These are phyloP conservation scores for Lethocerus indicus DNA, from an alignment of 1,140 invertebrate genomes.

Conservation along the genomic window DNA sequence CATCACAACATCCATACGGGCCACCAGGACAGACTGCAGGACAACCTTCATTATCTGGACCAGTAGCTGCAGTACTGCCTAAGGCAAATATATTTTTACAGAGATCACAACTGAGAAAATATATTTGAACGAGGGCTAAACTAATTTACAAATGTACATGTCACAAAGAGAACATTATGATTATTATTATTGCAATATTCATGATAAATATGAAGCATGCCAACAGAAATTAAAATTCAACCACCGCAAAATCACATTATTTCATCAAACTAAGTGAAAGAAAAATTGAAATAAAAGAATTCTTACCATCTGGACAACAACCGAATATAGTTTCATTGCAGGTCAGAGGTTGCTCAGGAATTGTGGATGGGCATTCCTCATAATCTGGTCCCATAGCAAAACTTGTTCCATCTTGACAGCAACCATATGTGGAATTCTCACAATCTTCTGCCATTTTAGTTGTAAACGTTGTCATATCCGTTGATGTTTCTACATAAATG, in stretches of 20 bases:
- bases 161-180: neutral
- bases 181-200: neutral
- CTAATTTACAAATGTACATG: neutral
- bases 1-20: conserved; percentile 77
- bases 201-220: neutral
- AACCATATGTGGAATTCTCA: conserved; percentile 31
- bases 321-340: conserved; percentile 41
- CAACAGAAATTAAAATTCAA: neutral
- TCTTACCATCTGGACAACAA: conserved; percentile 56
- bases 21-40: conserved; percentile 44
- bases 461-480: neutral
- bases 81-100: neutral
- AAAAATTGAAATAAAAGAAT: neutral
- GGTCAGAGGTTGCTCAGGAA: too few relatives aligned
- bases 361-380: conserved; percentile 71
- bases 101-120: too few relatives aligned
- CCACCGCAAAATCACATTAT: neutral
- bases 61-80: conserved; percentile 32
- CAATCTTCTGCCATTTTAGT: conserved; percentile 22
- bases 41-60: conserved; percentile 55
- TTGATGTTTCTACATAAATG: neutral
- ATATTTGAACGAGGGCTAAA: too few relatives aligned
- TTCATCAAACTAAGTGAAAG: neutral
- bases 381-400: conserved; percentile 31
- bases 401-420: conserved; percentile 35